A percentile compares a stretch with the other conserved stretches of the same genome.
phyloP scores from a whole-genome alignment of 2,888 invertebrate genomes.

The Drosophila fulvimacula region DNA sequence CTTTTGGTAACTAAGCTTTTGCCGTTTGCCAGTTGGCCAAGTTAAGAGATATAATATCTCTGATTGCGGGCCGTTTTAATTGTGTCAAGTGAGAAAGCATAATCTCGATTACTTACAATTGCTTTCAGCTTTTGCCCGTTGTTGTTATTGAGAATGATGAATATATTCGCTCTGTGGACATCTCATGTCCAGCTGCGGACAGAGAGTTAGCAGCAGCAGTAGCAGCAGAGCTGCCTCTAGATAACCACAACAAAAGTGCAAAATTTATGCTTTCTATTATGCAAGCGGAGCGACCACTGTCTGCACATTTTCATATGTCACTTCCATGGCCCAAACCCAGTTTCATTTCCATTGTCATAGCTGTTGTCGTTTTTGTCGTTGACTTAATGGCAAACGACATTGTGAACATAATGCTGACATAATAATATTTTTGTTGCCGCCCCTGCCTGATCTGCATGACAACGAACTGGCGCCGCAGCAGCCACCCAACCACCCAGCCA shows the following conservation, averaged over 20 bases:
- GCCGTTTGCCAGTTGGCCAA: neutral
- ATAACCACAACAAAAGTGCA: constrained; percentile 27
- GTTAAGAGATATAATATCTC: neutral
- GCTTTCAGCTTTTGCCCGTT: neutral
- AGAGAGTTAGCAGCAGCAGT: no score
- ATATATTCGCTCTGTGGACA: constrained; percentile 9
- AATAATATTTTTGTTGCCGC: constrained; percentile 73
- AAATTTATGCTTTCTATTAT: constrained; percentile 74
- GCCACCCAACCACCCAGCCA: neutral
- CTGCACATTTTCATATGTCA: constrained; percentile 61
- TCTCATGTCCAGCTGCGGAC: constrained; percentile 38
- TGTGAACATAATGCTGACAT: constrained; percentile 77
- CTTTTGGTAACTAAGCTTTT: neutral
- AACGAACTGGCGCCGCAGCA: constrained; percentile 16
- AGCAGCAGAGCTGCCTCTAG: neutral
- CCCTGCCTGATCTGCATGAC: constrained; percentile 71
- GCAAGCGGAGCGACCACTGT: constrained; percentile 42
- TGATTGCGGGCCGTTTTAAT: neutral
- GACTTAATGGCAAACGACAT: constrained; percentile 77
- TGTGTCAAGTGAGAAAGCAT: constrained; percentile 7
- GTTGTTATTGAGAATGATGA: constrained; percentile 7
- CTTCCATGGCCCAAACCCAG: constrained; percentile 12
- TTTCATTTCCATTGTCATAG: constrained; percentile 31
- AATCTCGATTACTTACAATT: constrained; percentile 10
- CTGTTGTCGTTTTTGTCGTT: constrained; percentile 41